Percentiles rank a stretch among this genome's conserved stretches.
Evolutionary conservation across 2,888 invertebrate species (phyloP).

Genomic region (Andrena chrysosceles): DNA sequence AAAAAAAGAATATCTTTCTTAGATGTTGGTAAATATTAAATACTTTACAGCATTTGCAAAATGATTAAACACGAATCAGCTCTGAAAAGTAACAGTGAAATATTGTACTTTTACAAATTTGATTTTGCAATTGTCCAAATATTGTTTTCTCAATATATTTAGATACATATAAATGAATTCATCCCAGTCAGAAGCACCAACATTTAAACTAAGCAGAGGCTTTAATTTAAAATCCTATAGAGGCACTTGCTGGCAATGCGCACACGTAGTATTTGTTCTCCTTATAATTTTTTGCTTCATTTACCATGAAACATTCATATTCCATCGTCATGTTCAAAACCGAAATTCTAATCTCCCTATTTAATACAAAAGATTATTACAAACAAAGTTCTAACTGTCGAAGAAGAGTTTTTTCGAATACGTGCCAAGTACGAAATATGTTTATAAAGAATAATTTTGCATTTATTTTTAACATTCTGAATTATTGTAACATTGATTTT

Average conservation of each 20-base stretch:
- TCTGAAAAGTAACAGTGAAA: conserved; percentile 7
- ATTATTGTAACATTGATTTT: background rate
- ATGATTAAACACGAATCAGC: background rate
- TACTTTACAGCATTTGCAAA: background rate
- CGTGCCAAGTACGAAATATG: background rate
- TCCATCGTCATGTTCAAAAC: conserved; percentile 18
- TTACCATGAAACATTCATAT: conserved; percentile 59
- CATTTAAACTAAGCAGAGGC: conserved; percentile 40
- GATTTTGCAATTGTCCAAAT: background rate
- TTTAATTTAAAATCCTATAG: conserved; percentile 70
- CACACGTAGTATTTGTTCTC: conserved; percentile 72
- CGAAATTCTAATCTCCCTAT: background rate
- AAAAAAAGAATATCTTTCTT: background rate
- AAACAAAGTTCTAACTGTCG: background rate
- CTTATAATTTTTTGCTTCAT: conserved; percentile 59
- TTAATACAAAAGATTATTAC: background rate
- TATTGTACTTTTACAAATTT: background rate
- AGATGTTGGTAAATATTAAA: background rate
- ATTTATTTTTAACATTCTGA: background rate
- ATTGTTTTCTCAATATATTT: conserved; percentile 18
- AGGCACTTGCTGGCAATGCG: conserved; percentile 82
- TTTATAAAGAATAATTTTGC: background rate
- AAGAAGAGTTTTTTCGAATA: background rate
- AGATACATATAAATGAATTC: conserved; percentile 14
- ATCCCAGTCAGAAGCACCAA: conserved; percentile 21